These are phyloP conservation scores for Penaeus japonicus DNA, from an alignment of 1,140 invertebrate genomes.

Conservation along the genomic window DNA sequence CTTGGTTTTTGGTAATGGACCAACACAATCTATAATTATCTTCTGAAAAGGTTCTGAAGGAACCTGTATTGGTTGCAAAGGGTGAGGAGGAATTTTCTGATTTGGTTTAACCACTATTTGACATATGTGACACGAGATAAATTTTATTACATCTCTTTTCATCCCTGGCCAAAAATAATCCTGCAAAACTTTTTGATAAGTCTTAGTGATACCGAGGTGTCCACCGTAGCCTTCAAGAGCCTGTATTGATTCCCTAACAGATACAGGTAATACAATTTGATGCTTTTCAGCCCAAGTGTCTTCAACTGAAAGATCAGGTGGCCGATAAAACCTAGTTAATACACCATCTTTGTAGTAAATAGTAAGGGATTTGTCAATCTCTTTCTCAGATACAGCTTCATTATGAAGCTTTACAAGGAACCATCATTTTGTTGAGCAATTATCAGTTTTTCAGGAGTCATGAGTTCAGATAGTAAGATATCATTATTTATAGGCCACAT, in stretches of 20 bases:
- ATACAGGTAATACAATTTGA: neutral
- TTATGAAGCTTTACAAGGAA: neutral
- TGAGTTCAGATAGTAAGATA: too few species aligned
- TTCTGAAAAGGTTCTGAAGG: too few species aligned
- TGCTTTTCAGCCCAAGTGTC: neutral
- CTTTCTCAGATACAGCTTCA: neutral
- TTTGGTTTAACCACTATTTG: neutral
- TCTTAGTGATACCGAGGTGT: too few species aligned
- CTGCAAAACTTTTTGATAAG: too few species aligned
- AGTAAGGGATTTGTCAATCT: neutral
- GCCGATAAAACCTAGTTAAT: neutral
- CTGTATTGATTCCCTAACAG: too few species aligned
- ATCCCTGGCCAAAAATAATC: too few species aligned
- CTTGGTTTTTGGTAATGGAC: neutral
- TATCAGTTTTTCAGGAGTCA: neutral
- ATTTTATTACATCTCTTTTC: too few species aligned
- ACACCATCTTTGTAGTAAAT: neutral
- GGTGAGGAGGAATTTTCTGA: neutral
- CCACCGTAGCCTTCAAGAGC: too few species aligned
- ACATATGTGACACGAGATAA: too few species aligned
- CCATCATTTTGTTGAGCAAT: neutral
- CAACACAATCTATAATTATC: neutral
- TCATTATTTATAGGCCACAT: neutral
- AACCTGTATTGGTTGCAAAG: neutral
- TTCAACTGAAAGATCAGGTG: neutral